Base-by-base conservation (phyloP, 2,888 invertebrate species). In the Chloroclysta siterata region DNA sequence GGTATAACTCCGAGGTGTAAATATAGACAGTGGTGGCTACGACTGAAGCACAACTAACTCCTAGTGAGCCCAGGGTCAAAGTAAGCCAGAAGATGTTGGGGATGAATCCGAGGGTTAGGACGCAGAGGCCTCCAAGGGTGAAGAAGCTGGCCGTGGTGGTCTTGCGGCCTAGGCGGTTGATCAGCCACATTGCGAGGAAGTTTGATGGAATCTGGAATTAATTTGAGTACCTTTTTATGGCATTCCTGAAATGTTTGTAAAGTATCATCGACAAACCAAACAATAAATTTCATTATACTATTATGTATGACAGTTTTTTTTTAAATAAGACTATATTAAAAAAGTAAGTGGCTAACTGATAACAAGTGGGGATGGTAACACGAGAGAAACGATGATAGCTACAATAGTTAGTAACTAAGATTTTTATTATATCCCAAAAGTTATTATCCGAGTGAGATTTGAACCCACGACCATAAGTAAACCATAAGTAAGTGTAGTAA, bases 1-100 rank as follows among this genome's bases (percentile, higher is more conserved):
- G 98, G 80, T 97, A 98, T 6, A 98, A 81, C 83, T 98, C 98
- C 0, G 97, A 97, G 0, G 96, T 95, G 84, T 96, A 98, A 8
- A 98, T 94, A 81, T 98, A 98, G 10, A 96, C 95, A 0, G 96
- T 95, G 0, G 96, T 95, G 72, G 97, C 98, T 0, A 96, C 95
- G 0, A 97, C 94, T 0, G 97, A 95, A 28, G 96, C 94, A 8
- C 97, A 97, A 69, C 97, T 95, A 70, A 97, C 96, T 0, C 96
- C 97, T 33, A 96, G 73, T 22, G 95, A 94, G 0, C 96, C 96
- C 6, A 97, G 88, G 7, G 94, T 85, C 0, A 96, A 86, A 50
- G 93, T 93, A 8, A 94, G 78, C 89, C 94, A 94, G 70, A 93
- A 93, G 15, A 84, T 82, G 13, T 84, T 71, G 7, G 92, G 89